Evolutionary conservation across 2,113 vertebrate genomes (phyloP), one percentile per base, ranked within the genome.

Genomic region (Pheucticus melanocephalus): DNA sequence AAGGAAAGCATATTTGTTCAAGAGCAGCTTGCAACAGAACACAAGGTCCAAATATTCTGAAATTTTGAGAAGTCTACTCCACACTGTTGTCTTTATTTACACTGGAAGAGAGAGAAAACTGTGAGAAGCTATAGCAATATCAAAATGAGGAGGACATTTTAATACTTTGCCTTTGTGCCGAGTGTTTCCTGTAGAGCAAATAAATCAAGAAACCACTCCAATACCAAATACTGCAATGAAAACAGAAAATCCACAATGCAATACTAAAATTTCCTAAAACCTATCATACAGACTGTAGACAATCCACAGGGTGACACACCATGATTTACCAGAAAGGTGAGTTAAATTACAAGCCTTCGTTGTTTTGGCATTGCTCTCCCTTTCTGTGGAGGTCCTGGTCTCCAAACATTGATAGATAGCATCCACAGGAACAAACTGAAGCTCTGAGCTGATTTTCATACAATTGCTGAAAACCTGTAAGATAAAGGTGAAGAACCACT

Each of bases 401-500:
- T 95, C 65, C 86, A 88, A n/a, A 82, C 2, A 2, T 27, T 27
- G 44, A 48, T 2, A 68, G 68, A 51, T 0, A 53, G 48, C 65
- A 86, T 53, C 56, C 65, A 81, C 18, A 61, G 85, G 76, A 84
- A 70, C 51, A 90, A 93, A 75, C 23, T 84, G 17, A 83, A 54
- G 42, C 51, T 92, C 65, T 66, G 54, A 94, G 83, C 23, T 76
- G 64, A 61, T 88, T 93, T 86, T 64, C 71, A 90, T 17, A 60
- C 48, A 88, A 19, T 31, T 56, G 37, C 72, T 82, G 72, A 78
- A 96, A 95, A 82, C 40, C 72, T 88, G 37, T 9, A 90, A 94
- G 57, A 75, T n/a, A 86, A 92, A 95, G 53, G 42, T 83, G 77
- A 92, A 90, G 94, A 87, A 65, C n/a, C 86, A 77, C 68, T 92